A percentile compares a stretch with the other conserved stretches of the same genome.
These are phyloP conservation scores for Pseudochirops cupreus DNA, from an alignment of 2,797 vertebrate species.

Conservation along the genomic window DNA sequence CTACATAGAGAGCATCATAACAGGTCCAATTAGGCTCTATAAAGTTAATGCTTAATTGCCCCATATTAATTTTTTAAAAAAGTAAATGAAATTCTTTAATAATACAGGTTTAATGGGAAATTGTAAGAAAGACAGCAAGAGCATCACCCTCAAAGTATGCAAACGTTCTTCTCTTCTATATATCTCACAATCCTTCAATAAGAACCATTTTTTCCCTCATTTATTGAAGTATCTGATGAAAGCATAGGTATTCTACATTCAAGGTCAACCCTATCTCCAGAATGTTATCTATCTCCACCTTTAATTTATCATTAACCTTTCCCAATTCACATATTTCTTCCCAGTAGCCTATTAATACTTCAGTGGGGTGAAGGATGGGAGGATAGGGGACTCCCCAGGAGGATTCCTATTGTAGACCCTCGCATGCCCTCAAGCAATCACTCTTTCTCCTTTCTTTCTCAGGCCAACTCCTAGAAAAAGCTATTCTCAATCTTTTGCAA, in stretches of 20 bases:
- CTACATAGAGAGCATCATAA: not conserved
- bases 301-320: not conserved
- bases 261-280: not conserved
- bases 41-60: not conserved
- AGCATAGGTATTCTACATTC: not conserved
- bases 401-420: too few relatives aligned
- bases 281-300: not conserved
- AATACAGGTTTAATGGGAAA: not conserved
- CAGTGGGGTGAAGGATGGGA: too few relatives aligned
- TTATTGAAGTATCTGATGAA: not conserved
- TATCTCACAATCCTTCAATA: not conserved
- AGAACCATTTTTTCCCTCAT: not conserved
- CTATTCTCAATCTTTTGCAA: not conserved
- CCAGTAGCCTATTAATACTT: not conserved
- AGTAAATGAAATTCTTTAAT: not conserved
- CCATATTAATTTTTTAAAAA: not conserved
- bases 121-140: not conserved
- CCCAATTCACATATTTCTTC: not conserved
- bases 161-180: not conserved
- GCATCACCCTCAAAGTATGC: not conserved
- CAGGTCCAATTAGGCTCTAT: not conserved
- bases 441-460: not conserved
- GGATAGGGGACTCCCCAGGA: not conserved
- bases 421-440: not conserved
- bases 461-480: not conserved